These are phyloP conservation scores for Achatina immaculata DNA, from an alignment of 1,140 invertebrate species.

Conservation along the genomic window DNA sequence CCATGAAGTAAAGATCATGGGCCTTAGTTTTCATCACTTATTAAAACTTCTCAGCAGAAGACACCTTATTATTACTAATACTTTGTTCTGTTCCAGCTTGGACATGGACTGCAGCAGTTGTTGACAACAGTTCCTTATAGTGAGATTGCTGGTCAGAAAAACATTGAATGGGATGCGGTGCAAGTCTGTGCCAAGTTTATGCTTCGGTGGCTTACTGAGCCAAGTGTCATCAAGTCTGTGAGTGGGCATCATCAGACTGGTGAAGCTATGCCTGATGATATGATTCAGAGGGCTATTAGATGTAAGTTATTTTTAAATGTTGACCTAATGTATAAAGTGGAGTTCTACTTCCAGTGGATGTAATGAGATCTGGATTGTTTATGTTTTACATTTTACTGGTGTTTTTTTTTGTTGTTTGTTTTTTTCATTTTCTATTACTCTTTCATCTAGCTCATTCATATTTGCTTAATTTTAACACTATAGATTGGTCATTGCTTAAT, in stretches of 20 bases:
- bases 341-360: background rate
- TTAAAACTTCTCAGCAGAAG: no score
- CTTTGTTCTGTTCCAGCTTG: slow-evolving; percentile 76
- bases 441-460: no score
- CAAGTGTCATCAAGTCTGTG: slow-evolving; percentile 77
- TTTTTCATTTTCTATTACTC: slow-evolving; percentile 12
- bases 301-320: slow-evolving; percentile 57
- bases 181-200: slow-evolving; percentile 85
- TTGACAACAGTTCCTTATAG: slow-evolving; percentile 83
- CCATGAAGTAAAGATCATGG: no score
- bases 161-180: slow-evolving; percentile 92
- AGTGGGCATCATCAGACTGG: slow-evolving; percentile 82
- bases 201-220: slow-evolving; percentile 84
- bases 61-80: background rate
- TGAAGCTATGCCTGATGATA: slow-evolving; percentile 78
- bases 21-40: no score
- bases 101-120: slow-evolving; percentile 85
- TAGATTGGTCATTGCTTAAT: no score
- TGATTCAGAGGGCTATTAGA: slow-evolving; percentile 77
- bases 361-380: no score
- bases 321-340: background rate
- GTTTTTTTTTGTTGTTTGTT: no score
- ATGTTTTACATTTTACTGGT: no score
- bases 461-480: no score
- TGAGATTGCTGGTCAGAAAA: slow-evolving; percentile 86